Percentiles rank a stretch among this genome's conserved stretches.
These are phyloP conservation scores for Fukomys damarensis DNA, from an alignment of 2,113 vertebrate genomes.

Conservation along the genomic window DNA sequence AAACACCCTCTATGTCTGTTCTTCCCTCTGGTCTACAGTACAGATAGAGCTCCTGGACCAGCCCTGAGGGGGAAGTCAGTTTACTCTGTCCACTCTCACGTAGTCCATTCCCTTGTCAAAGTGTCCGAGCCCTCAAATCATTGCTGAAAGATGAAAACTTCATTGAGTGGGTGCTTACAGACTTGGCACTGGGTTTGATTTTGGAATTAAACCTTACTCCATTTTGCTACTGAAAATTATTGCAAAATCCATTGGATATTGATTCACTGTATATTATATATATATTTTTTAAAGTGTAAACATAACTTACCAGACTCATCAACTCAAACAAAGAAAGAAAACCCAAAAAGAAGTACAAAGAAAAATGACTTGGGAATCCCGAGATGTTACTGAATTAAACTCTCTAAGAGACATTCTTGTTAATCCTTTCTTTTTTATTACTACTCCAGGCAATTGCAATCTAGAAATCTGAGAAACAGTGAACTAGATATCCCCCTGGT, in stretches of 20 bases:
- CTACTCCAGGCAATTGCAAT: not conserved
- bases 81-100: not conserved
- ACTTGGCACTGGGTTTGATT: not conserved
- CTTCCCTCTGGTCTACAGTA: not conserved
- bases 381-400: not conserved
- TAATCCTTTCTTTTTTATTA: no score
- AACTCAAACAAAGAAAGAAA: not conserved
- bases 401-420: no score
- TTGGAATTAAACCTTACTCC: not conserved
- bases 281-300: not conserved
- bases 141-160: not conserved
- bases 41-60: not conserved
- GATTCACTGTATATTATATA: not conserved
- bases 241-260: not conserved
- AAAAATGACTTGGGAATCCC: no score
- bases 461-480: not conserved
- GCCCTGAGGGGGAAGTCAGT: rapidly evolving
- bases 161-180: not conserved
- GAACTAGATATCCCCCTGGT: not conserved
- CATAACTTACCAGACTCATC: not conserved
- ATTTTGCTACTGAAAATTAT: not conserved
- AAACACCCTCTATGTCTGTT: not conserved
- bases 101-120: rapidly evolving
- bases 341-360: not conserved
- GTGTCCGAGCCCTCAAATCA: rapidly evolving